Percentiles rank a stretch among this genome's conserved stretches.
These are phyloP conservation scores for Gadus macrocephalus DNA, from an alignment of 2,113 vertebrate genomes.

Conservation along the genomic window DNA sequence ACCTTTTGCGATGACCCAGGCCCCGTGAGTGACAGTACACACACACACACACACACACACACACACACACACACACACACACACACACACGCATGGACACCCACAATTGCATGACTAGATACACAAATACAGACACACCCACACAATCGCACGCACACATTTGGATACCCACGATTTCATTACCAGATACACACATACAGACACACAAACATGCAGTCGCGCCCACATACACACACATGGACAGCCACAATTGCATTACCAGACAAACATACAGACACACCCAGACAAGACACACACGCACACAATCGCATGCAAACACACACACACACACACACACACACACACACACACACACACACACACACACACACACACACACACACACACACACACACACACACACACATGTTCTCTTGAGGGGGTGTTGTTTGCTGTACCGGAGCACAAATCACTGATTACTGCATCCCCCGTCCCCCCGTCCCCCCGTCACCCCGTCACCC, in stretches of 20 bases:
- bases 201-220: neutral
- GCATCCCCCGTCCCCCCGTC: no score
- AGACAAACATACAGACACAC: no score
- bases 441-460: no score
- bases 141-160: neutral
- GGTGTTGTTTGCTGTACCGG: no score
- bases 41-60: conserved; percentile 13
- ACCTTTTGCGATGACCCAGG: conserved; percentile 53
- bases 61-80: neutral
- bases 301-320: no score
- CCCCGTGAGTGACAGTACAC: conserved; percentile 54
- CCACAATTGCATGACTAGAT: neutral
- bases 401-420: no score
- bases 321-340: no score
- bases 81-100: neutral
- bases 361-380: no score
- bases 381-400: no score
- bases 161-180: neutral
- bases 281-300: no score
- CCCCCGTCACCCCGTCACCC: no score
- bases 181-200: neutral
- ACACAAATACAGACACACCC: conserved; percentile 7
- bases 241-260: neutral
- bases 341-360: no score
- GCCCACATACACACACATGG: neutral